These are phyloP conservation scores for Gorsachius magnificus DNA, from an alignment of 2,797 vertebrate species.

Conservation along the genomic window DNA sequence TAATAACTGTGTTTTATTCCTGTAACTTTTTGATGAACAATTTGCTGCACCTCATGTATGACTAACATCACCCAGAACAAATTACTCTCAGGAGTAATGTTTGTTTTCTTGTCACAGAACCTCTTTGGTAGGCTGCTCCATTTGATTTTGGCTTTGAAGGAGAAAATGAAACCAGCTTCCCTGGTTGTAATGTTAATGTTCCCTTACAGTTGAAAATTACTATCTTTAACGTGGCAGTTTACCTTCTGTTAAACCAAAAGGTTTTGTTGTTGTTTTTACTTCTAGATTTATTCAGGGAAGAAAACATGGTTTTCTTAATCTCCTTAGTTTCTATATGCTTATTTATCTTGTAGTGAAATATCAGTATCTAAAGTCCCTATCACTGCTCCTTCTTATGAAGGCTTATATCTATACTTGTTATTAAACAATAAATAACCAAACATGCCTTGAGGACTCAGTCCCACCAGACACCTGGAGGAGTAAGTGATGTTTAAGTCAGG, in stretches of 20 bases:
- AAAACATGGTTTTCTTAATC: background rate
- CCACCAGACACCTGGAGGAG: background rate
- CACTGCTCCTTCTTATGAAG: background rate
- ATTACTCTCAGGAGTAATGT: background rate
- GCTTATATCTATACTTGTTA: background rate
- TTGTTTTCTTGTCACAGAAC: constrained; percentile 1
- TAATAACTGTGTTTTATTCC: background rate
- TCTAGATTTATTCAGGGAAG: background rate
- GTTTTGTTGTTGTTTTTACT: background rate
- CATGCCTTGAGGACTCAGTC: background rate
- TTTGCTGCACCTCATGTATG: background rate
- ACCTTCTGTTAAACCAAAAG: background rate
- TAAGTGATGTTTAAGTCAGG: background rate
- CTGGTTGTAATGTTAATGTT: background rate
- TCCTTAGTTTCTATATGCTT: background rate
- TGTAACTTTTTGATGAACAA: background rate
- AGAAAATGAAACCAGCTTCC: background rate
- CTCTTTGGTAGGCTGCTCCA: background rate
- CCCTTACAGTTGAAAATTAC: background rate
- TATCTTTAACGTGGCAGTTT: background rate
- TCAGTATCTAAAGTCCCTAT: background rate
- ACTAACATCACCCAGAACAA: background rate
- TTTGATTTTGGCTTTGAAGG: constrained; percentile 17
- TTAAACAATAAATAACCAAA: background rate
- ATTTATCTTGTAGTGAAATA: background rate